Conservation (phyloP, 35 echinoderm and acorn worm genomes). For the Apostichopus japonicus region DNA sequence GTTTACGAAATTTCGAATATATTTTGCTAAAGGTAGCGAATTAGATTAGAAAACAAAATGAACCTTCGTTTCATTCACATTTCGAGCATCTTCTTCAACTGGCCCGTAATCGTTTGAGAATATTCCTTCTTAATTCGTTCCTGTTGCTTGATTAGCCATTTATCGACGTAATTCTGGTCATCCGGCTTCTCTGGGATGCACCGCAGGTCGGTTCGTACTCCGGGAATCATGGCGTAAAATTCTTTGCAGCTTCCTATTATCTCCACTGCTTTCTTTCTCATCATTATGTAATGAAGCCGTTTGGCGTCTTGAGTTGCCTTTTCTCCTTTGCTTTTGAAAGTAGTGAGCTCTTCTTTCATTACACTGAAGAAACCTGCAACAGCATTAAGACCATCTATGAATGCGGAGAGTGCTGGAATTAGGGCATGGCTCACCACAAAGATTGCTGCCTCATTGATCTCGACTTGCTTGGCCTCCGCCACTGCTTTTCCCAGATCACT, state of each 20-base stretch:
- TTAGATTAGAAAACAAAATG: too few species aligned
- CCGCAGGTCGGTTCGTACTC: too few species aligned
- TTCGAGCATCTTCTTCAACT: too few species aligned
- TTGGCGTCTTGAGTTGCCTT: neutral
- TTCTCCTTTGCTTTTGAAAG: neutral
- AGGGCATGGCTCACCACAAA: neutral
- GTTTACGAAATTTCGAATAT: too few species aligned
- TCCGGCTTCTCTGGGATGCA: too few species aligned
- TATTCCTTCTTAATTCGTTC: too few species aligned
- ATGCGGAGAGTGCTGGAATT: neutral
- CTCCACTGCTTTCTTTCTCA: neutral
- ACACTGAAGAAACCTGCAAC: too few species aligned
- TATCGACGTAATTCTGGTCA: too few species aligned
- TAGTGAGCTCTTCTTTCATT: conserved; percentile 2
- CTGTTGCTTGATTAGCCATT: too few species aligned
- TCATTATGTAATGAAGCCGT: neutral
- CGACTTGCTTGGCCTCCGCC: conserved; percentile 9
- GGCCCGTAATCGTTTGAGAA: neutral
- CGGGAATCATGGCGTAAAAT: too few species aligned
- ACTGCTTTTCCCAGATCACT: neutral
- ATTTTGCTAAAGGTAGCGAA: too few species aligned
- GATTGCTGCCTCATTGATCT: conserved; percentile 3
- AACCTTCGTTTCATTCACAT: too few species aligned
- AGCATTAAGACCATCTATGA: neutral
- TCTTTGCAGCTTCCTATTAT: neutral